Percentiles rank a stretch among this genome's conserved stretches.
phyloP scores from a whole-genome alignment of 2,797 vertebrate genomes.

The Sebastes diaconus region DNA sequence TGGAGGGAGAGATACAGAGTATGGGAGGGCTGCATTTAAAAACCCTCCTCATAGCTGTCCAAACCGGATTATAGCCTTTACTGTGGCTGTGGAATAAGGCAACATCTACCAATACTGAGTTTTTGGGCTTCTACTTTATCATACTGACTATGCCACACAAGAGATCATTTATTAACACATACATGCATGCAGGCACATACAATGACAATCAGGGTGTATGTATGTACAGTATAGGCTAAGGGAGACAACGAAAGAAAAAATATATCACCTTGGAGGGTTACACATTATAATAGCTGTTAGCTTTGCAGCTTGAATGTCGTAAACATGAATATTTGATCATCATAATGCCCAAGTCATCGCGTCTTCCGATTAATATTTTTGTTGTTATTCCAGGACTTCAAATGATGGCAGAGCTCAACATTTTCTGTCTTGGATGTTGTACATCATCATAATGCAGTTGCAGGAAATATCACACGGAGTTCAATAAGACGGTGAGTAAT shows the following conservation, averaged over 20 bases:
- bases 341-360: neutral
- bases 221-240: too few species aligned
- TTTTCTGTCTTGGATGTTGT: neutral
- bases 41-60: neutral
- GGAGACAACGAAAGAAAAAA: too few species aligned
- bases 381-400: neutral
- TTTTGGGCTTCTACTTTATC: neutral
- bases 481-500: neutral
- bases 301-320: neutral
- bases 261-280: too few species aligned
- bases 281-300: too few species aligned
- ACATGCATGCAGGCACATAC: neutral
- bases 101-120: neutral
- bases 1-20: neutral
- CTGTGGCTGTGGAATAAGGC: neutral
- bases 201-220: neutral
- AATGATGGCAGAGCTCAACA: neutral
- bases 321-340: neutral
- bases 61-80: neutral
- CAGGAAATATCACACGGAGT: neutral
- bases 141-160: neutral
- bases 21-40: conserved; percentile 1
- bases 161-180: too few species aligned
- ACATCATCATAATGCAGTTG: too few species aligned
- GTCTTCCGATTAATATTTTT: neutral